Base-by-base conservation (phyloP, 2,888 invertebrate genomes). In the Nephrocerus scutellatus region DNA sequence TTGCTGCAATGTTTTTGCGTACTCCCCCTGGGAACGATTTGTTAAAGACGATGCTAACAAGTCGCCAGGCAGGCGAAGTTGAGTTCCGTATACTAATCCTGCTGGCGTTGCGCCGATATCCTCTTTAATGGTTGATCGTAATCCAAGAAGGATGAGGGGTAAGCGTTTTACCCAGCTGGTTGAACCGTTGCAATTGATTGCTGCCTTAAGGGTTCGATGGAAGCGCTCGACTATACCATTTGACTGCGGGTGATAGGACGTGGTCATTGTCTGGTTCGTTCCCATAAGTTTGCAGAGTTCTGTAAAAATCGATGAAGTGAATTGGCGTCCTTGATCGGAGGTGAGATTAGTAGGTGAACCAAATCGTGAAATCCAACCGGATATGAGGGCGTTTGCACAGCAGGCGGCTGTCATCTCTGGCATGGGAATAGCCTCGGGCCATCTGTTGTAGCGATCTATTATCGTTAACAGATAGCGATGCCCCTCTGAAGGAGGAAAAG, bases 321-420 rank as follows among this genome's bases (percentile, higher is more conserved):
- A 46, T 16, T 48, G 44, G 8, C 41, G 14, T 8, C 43, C 49
- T 21, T 43, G 36, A 16, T 50, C 41, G 1, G 43, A 43, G 4
- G 44, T 41, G 13, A 50, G 36, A 10, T 24, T 28, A 6, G 20
- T 6, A 9, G 43, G 47, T n/a, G 42, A 35, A 6, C 43, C 47
- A 30, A 44, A 48, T 5, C 44, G 23, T 4, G 33, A 32, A 16
- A 46, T 41, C 45, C 45, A 45, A 20, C 22, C 30, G 4, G 21
- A 35, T 3, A 32, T 22, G 6, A 45, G 22, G 6, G 19, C 21
- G 12, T n/a, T 7, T 18, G 35, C 35, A 8, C 28, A 16, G 2
- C 23, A 30, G 6, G 13, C 23, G 2, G 36, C 30, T 1, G 24
- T 9, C 9, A 34, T 26, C 21, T 35, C 28, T 5, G 19, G 5